Conservation (phyloP, 2,888 invertebrate genomes). For the Papilio elwesi region DNA sequence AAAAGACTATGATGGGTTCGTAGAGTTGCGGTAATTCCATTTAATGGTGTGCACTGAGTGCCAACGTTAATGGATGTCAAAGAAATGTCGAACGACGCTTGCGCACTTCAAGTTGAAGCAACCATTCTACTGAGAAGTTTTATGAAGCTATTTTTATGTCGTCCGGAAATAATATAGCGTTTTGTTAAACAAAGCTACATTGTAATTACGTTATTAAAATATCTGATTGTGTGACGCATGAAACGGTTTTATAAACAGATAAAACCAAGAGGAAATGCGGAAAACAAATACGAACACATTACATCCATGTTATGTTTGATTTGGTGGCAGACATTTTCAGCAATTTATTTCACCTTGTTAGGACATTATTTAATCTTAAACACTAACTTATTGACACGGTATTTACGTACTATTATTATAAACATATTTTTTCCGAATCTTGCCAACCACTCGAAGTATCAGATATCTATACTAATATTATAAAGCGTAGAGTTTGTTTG, state of each 20-base stretch:
- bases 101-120: neutral
- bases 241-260: neutral
- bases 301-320: too few relatives aligned
- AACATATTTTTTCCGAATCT: too few relatives aligned
- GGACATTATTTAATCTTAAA: too few relatives aligned
- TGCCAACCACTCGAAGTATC: too few relatives aligned
- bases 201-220: conserved; percentile 4
- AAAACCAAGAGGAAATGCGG: neutral
- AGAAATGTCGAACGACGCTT: conserved; percentile 19
- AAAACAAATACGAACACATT: too few relatives aligned
- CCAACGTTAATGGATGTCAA: conserved; percentile 10
- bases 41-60: conserved; percentile 6
- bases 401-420: too few relatives aligned
- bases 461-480: too few relatives aligned
- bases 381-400: too few relatives aligned
- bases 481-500: too few relatives aligned
- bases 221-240: neutral
- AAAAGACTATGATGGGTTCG: neutral
- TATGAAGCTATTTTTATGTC: conserved; percentile 7
- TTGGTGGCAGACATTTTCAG: too few relatives aligned
- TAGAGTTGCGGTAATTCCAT: conserved; percentile 10
- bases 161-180: conserved; percentile 18
- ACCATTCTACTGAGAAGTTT: conserved; percentile 6
- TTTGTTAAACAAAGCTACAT: conserved; percentile 3
- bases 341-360: too few relatives aligned